Conservation (phyloP, 2,797 vertebrate species). For the Erpetoichthys calabaricus region DNA sequence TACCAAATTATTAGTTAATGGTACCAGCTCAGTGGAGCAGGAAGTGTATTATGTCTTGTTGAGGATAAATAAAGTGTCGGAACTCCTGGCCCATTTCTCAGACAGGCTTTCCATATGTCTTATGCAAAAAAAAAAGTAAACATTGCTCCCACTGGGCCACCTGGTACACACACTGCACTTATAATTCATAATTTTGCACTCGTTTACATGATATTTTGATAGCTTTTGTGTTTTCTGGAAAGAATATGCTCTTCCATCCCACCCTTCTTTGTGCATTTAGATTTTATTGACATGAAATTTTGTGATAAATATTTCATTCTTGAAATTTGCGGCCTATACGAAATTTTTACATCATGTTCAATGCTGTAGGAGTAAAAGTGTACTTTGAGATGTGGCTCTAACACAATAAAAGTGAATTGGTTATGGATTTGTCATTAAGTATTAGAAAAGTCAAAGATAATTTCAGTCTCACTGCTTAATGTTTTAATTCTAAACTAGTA, state of each 20-base stretch:
- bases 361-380: no score
- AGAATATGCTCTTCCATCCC: conserved; percentile 11
- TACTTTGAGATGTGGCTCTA: no score
- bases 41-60: conserved; percentile 15
- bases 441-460: no score
- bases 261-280: background rate
- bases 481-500: no score
- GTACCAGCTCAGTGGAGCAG: conserved; percentile 12
- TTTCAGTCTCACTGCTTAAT: no score
- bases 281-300: conserved; percentile 8
- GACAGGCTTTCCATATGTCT: conserved; percentile 18
- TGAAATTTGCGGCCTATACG: background rate
- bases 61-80: conserved; percentile 28
- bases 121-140: conserved; percentile 23
- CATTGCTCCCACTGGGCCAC: conserved; percentile 16
- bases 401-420: no score
- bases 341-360: no score
- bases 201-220: conserved; percentile 17
- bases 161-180: conserved; percentile 7
- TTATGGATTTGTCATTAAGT: no score
- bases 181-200: conserved; percentile 6
- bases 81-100: conserved; percentile 25
- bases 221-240: conserved; percentile 18
- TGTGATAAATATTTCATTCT: background rate
- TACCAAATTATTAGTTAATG: conserved; percentile 26